Base-by-base conservation (phyloP, 2,797 vertebrate genomes). In the Hafferia zeledoni region DNA sequence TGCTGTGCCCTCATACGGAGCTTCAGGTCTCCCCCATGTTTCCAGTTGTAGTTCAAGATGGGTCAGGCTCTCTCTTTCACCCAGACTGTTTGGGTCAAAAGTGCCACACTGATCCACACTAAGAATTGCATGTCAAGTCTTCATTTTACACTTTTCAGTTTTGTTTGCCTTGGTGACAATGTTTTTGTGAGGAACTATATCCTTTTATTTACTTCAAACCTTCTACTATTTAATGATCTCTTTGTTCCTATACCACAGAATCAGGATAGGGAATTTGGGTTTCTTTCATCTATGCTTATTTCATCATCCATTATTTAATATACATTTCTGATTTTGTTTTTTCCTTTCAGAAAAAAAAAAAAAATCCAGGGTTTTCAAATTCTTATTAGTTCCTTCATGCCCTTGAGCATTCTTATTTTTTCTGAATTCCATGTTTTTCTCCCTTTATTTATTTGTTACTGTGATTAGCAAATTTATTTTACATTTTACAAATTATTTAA, bases 401-500 rank as follows among this genome's bases (percentile, higher is more conserved):
- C 8, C 44, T 71, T 69, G 13, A 37, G 52, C 4, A 47, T 89
- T 61, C 25, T 41, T 25, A 49, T 35, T 81, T 86, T 83, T 13
- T 68, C 19, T 80, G 31, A 91, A 78, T 70, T 87, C 18, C 13
- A 17, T 43, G 9, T 37, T 61, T 53, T 67, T n/a, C 23, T 67
- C 30, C 8, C 17, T 64, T 47, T 61, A 67, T 57, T 59, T 65
- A 50, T 83, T 84, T 89, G 7, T 81, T 82, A 50, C 27, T 55
- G 7, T 65, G 19, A 23, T 85, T 57, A 70, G 8, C 11, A 89
- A 95, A 67, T 49, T 74, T 11, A 64, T 49, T 87, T 57, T 37
- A 5, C 17, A 53, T 77, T 95, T 87, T 88, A 77, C 30, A 70
- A 85, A 85, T 72, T 53, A 67, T 85, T 92, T 93, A 27, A 33